Evolutionary conservation across 1,140 invertebrate species (phyloP).

Genomic region (Nasonia vitripennis): DNA sequence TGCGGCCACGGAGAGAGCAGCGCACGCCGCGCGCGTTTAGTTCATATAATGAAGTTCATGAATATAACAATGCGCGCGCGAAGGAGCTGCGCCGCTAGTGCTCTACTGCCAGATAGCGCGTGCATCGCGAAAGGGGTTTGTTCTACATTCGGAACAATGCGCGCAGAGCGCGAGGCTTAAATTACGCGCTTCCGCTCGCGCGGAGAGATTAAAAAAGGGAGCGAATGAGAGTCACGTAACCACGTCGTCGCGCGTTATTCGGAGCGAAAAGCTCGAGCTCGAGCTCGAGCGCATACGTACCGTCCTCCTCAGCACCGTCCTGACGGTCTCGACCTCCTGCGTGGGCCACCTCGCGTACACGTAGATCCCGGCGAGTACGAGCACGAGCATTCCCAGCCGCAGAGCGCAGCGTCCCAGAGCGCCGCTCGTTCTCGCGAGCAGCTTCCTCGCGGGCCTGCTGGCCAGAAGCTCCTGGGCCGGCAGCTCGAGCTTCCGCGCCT

Average conservation of each 20-base stretch:
- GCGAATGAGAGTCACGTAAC: not conserved
- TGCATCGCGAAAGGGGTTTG: not conserved
- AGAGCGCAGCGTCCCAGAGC: conserved; percentile 59
- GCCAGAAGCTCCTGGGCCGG: conserved; percentile 62
- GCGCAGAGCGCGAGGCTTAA: not conserved
- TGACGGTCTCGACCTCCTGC: conserved; percentile 66
- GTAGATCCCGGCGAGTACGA: conserved; percentile 61
- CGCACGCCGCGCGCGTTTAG: no score
- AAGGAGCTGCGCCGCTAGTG: no score
- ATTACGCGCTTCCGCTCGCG: not conserved
- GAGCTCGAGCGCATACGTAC: conserved; percentile 40
- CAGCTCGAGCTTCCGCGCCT: conserved; percentile 65
- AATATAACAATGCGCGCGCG: no score
- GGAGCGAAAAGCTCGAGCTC: not conserved
- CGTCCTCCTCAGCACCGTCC: conserved; percentile 66
- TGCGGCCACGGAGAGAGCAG: no score
- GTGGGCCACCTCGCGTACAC: conserved; percentile 64
- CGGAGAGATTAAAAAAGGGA: not conserved
- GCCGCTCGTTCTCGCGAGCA: conserved; percentile 64
- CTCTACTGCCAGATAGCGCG: no score
- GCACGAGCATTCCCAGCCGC: conserved; percentile 61
- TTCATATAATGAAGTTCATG: no score
- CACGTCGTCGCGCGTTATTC: not conserved
- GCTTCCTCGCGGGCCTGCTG: conserved; percentile 64
- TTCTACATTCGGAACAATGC: not conserved